These are phyloP conservation scores for Okapia johnstoni DNA, from an alignment of 2,113 vertebrate species.

Conservation along the genomic window DNA sequence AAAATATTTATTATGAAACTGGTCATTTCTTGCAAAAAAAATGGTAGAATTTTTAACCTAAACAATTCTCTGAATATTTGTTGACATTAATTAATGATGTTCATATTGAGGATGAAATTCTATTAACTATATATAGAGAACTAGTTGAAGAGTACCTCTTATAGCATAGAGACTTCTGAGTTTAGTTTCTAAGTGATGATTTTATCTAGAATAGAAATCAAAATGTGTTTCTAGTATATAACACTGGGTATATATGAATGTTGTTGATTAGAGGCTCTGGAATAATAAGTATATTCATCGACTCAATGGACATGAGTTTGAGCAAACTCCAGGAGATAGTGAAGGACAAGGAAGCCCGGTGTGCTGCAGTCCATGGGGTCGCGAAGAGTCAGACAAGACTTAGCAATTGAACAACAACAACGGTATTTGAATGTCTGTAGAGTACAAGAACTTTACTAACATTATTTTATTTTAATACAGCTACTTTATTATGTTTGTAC, in stretches of 20 bases:
- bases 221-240: constrained; percentile 6
- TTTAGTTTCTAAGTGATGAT: not conserved
- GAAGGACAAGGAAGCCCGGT: not conserved
- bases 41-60: not conserved
- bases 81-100: constrained; percentile 16
- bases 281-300: not conserved
- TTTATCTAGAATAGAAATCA: constrained; percentile 29
- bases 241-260: not conserved
- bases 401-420: not conserved
- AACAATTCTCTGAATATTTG: not conserved
- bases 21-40: not conserved
- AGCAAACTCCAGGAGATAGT: not conserved
- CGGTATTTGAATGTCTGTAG: not conserved
- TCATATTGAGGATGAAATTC: constrained; percentile 3
- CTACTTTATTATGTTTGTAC: not conserved
- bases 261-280: not conserved
- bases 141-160: not conserved
- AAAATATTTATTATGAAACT: not conserved
- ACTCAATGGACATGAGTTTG: not conserved
- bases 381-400: not conserved
- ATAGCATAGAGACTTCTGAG: not conserved
- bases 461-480: constrained; percentile 1
- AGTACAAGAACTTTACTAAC: not conserved
- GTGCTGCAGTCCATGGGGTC: not conserved
- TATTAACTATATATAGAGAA: not conserved